Conservation (phyloP, 2,888 invertebrate genomes). For the Drosophila merina region DNA sequence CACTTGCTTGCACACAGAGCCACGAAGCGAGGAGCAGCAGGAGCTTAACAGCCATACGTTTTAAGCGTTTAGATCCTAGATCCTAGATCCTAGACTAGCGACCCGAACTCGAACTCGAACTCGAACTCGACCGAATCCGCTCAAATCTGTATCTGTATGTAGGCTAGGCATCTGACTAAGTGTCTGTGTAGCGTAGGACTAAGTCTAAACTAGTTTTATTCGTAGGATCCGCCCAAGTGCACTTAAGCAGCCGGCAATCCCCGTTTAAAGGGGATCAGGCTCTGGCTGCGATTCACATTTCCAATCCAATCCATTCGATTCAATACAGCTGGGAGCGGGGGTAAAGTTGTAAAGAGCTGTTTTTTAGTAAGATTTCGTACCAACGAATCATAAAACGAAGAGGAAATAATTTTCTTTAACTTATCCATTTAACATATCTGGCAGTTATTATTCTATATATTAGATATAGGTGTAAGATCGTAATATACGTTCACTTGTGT, state of each 20-base stretch:
- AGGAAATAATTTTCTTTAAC: not conserved
- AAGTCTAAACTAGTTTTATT: conserved; percentile 53
- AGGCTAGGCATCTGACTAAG: conserved; percentile 14
- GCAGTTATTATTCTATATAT: no score
- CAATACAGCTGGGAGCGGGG: not conserved
- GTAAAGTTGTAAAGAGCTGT: conserved; percentile 68
- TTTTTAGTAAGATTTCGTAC: conserved; percentile 60
- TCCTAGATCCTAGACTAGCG: conserved; percentile 35
- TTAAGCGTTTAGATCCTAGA: conserved; percentile 74
- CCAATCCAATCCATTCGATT: conserved; percentile 22
- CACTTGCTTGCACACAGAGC: conserved; percentile 57
- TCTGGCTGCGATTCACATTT: conserved; percentile 27
- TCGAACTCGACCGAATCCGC: not conserved
- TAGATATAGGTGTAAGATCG: conserved; percentile 6
- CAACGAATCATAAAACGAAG: conserved; percentile 8
- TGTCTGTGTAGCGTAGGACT: conserved; percentile 35
- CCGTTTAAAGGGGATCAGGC: conserved; percentile 29
- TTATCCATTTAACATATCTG: no score
- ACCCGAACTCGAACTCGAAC: conserved; percentile 1
- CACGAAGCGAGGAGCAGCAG: conserved; percentile 41
- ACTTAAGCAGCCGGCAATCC: conserved; percentile 48
- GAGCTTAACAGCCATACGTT: conserved; percentile 77
- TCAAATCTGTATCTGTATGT: conserved; percentile 10
- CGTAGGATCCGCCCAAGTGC: conserved; percentile 51
- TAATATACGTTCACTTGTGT: conserved; percentile 61